Evolutionary conservation across 2,113 vertebrate genomes (phyloP).

Genomic region (Lycaon pictus): DNA sequence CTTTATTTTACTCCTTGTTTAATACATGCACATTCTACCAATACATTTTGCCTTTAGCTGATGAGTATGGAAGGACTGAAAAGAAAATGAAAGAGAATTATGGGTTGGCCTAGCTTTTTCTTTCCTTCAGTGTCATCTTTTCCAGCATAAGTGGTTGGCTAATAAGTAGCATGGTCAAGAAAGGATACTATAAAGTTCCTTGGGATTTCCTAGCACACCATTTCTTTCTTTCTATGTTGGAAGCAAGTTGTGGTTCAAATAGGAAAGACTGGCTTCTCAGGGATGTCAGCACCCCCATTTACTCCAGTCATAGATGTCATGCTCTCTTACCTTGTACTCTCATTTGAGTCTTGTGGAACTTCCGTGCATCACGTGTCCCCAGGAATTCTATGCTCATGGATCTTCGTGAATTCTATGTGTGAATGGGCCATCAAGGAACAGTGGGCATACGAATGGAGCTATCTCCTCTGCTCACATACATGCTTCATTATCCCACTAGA

Average conservation of each 20-base stretch:
- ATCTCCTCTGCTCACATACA: background rate
- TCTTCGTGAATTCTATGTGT: rapidly evolving
- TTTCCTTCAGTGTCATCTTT: background rate
- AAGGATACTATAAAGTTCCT: background rate
- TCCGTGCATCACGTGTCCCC: background rate
- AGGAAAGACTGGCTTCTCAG: background rate
- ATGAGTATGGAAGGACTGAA: background rate
- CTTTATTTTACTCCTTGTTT: slow-evolving; percentile 20
- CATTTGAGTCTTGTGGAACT: background rate
- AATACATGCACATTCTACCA: background rate
- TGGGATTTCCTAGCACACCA: background rate
- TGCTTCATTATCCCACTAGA: background rate
- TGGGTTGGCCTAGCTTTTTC: background rate
- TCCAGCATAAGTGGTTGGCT: background rate
- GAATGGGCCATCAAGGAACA: background rate
- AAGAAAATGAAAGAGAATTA: background rate
- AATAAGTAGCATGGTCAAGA: background rate
- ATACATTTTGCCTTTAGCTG: background rate
- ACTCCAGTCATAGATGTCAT: background rate
- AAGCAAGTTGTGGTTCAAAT: background rate
- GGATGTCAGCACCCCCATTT: background rate
- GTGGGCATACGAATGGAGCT: rapidly evolving
- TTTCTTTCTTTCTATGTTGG: background rate
- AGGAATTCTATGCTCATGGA: background rate
- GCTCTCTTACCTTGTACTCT: background rate